Base-by-base conservation (phyloP, 2,113 vertebrate species). In the Excalfactoria chinensis region DNA sequence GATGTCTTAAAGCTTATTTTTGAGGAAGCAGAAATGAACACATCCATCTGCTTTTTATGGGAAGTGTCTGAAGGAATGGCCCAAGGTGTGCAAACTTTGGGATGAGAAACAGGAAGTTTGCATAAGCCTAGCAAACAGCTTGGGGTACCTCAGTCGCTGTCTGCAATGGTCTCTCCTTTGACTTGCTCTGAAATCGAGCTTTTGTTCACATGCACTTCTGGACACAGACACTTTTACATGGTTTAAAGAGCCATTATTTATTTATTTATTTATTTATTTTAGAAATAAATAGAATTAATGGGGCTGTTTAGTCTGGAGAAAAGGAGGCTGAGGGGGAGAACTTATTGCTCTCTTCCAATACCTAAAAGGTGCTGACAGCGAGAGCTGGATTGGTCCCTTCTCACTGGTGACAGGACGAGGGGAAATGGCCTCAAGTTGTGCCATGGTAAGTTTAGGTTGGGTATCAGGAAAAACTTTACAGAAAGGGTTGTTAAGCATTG, bases 121-220 rank as follows among this genome's bases (percentile, higher is more conserved):
- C 35, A 11, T 71, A 35, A 92, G 53, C 48, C 23, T n/a, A 25
- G 41, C 32, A 22, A 44, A 62, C 3, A 3, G 5, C 28, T 78
- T 79, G 30, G 3, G 59, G 28, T 80, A 34, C 69, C 34, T 86
- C 3, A 0, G 5, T 77, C 14, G 5, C 28, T 74, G 43, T 77
- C 35, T 81, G 7, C 37, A 0, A 0, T 20, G 34, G 18, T 53
- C n/a, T 69, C 86, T 46, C 28, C 15, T 69, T 25, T 16, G 18
- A 13, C 9, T 32, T 89, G 49, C 21, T 82, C 20, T 64, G 37
- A 79, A 87, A 35, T 49, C 2, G 5, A 84, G 35, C 22, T 68
- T 82, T 18, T 81, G 35, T 80, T 77, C 22, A 6, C 0, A 1
- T 62, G 49, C 13, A 1, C 7, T 81, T 72, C 79, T 81, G 74